Base-by-base conservation (phyloP, 2,797 vertebrate genomes). In the Onychomys arenicola region DNA sequence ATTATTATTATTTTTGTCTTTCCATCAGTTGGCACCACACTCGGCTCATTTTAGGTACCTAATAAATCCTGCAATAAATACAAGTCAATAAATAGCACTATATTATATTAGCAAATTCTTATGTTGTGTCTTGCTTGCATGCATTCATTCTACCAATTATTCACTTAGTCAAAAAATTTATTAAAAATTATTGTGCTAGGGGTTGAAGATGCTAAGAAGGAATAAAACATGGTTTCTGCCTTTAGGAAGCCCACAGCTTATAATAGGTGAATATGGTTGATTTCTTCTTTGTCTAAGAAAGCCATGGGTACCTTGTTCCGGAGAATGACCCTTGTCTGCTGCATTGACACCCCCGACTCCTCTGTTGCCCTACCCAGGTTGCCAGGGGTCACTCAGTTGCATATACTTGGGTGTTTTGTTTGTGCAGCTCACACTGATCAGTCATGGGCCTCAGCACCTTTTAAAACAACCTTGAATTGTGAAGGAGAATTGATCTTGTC, bases 211-310 rank as follows among this genome's bases (percentile, higher is more conserved):
- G 6, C 0, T 82, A 6, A 82, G 81, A 46, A 43, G 61, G 14
- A 63, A 5, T 81, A 23, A 81, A 52, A 37, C 25, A 29, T 43
- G 34, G 34, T 73, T 61, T 6, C 0, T 32, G 29, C 32, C 14
- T 10, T 77, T 5, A 23, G 59, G 59, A 63, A 86, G 80, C 52
- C 49, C 17, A 0, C 0, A 32, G 16, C 23, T 67, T 76, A 65
- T 34, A 77, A 34, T 67, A 25, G 76, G 25, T 49, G 49, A 80
- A 89, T 6, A 43, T 77, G 14, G 4, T 37, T 80, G 61, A 1
- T 76, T 92, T 89, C 82, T 91, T 87, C 7, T 69, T 52, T 87
- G 67, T 73, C n/a, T 91, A 77, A 46, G 37, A 65, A 91, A 94
- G 16, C 29, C 23, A 27, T 55, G 69, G n/a, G 10, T 52, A 17